These are phyloP conservation scores for Corythaeola cristata DNA, from an alignment of 2,113 vertebrate genomes.

Conservation along the genomic window DNA sequence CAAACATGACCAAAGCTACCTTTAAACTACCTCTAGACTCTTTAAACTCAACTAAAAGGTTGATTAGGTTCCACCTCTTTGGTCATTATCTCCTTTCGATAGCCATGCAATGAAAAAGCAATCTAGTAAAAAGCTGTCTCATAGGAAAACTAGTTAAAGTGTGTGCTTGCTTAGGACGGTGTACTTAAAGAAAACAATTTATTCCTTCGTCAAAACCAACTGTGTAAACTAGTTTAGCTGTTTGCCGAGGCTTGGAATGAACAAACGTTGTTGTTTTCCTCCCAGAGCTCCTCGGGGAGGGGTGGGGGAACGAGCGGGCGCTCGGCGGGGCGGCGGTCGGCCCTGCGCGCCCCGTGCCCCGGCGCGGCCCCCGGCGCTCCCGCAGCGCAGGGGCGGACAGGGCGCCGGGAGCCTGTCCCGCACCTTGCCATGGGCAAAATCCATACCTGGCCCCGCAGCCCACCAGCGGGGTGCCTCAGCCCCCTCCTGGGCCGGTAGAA, in stretches of 20 bases:
- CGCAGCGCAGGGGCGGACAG: background rate
- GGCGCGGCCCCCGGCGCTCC: background rate
- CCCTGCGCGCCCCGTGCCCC: background rate
- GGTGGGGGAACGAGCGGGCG: background rate
- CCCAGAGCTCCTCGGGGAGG: background rate
- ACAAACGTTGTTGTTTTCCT: slow-evolving; percentile 41
- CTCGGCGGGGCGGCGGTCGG: background rate
- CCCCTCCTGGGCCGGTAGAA: background rate
- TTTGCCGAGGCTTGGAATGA: slow-evolving; percentile 70
- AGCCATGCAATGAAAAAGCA: slow-evolving; percentile 79
- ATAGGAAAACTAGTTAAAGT: slow-evolving; percentile 69
- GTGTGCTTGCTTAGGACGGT: slow-evolving; percentile 73
- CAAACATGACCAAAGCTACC: slow-evolving; percentile 77
- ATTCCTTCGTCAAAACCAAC: slow-evolving; percentile 52
- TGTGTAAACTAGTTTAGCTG: slow-evolving; percentile 73
- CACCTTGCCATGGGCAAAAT: background rate
- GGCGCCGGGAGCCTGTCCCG: background rate
- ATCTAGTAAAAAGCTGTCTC: slow-evolving; percentile 74
- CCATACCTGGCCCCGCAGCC: background rate
- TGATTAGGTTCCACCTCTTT: slow-evolving; percentile 79
- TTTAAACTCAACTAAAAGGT: slow-evolving; percentile 78
- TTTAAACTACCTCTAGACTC: slow-evolving; percentile 74
- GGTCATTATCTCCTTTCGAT: slow-evolving; percentile 82
- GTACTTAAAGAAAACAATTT: slow-evolving; percentile 68
- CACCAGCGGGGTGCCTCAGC: background rate